These are phyloP conservation scores for Apocheima hispidaria DNA, from an alignment of 2,888 invertebrate species.

Conservation along the genomic window DNA sequence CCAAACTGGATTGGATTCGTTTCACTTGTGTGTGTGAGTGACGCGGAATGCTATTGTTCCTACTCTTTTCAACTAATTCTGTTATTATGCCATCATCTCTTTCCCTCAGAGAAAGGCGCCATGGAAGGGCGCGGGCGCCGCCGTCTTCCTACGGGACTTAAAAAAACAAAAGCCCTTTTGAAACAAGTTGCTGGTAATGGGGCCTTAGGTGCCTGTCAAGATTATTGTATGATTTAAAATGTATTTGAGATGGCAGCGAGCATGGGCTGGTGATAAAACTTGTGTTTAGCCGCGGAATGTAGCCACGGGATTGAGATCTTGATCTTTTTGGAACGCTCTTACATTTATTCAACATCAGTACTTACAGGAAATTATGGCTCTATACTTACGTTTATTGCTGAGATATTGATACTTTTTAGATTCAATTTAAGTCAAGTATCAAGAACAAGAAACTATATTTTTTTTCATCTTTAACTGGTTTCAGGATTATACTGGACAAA, in stretches of 20 bases:
- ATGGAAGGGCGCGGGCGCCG: constrained; percentile 79
- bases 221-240: constrained; percentile 73
- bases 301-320: constrained; percentile 36
- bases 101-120: constrained; percentile 80
- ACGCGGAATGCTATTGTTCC: constrained; percentile 76
- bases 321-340: constrained; percentile 38
- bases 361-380: constrained; percentile 19
- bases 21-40: constrained; percentile 72
- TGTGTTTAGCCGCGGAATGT: constrained; percentile 48
- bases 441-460: neutral
- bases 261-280: constrained; percentile 48
- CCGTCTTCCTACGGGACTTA: constrained; percentile 79
- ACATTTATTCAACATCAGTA: constrained; percentile 35
- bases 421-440: neutral
- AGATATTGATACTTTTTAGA: constrained; percentile 14
- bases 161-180: constrained; percentile 81
- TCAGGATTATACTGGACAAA: too few relatives aligned
- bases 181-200: constrained; percentile 80
- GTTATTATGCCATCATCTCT: constrained; percentile 52
- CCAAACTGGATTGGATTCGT: constrained; percentile 73
- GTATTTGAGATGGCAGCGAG: constrained; percentile 60
- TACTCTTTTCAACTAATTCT: constrained; percentile 60
- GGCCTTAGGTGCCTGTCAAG: constrained; percentile 76
- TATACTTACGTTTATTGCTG: constrained; percentile 23
- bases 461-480: neutral